A percentile compares a stretch with the other conserved stretches of the same genome.
phyloP scores from a whole-genome alignment of 2,888 invertebrate species.

The Pammene fasciana region DNA sequence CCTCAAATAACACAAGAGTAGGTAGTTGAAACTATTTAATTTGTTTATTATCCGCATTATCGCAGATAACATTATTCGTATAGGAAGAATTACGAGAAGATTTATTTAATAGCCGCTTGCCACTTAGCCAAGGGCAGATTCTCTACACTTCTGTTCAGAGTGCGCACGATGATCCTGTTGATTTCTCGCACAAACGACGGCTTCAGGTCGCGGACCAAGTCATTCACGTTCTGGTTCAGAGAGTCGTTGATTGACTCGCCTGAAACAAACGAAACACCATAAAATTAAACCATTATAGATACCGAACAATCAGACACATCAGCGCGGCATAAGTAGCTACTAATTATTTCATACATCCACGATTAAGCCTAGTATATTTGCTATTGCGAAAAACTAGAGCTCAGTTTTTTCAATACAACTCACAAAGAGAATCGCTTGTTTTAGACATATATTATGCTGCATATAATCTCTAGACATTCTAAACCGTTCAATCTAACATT shows the following conservation, averaged over 20 bases:
- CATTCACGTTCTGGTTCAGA: slow-evolving; percentile 39
- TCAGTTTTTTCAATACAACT: too few species aligned
- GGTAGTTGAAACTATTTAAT: neutral
- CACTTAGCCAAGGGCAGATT: slow-evolving; percentile 41
- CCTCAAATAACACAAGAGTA: neutral
- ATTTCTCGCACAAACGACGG: slow-evolving; percentile 41
- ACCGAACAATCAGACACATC: too few species aligned
- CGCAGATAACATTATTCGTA: neutral
- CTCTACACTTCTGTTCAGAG: slow-evolving; percentile 35
- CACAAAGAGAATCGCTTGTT: too few species aligned
- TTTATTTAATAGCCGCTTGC: slow-evolving; percentile 39
- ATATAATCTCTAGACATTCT: too few species aligned
- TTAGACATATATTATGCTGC: too few species aligned
- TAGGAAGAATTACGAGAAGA: neutral
- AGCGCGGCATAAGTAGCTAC: too few species aligned
- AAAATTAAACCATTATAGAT: neutral
- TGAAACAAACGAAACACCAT: slow-evolving; percentile 18
- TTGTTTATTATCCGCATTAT: neutral
- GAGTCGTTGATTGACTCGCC: slow-evolving; percentile 42
- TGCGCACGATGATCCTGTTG: slow-evolving; percentile 40
- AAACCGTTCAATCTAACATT: too few species aligned
- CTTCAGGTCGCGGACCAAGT: slow-evolving; percentile 39
- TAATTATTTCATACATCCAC: too few species aligned
- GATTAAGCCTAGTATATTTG: too few species aligned
- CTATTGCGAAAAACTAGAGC: too few species aligned